phyloP scores from a whole-genome alignment of 2,888 invertebrate genomes.

The Balanococcus diminutus region DNA sequence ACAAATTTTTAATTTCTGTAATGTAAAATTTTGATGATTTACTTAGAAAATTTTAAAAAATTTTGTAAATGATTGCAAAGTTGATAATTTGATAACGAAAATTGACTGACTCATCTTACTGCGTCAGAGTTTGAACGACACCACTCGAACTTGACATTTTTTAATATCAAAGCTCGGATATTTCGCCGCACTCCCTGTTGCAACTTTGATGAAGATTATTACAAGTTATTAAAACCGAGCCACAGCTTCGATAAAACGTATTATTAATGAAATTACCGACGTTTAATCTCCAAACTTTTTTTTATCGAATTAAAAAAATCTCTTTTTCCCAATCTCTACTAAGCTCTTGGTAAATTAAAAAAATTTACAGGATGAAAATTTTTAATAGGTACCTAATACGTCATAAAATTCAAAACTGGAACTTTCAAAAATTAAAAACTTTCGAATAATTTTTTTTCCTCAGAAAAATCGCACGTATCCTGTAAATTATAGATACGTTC shows the following conservation, averaged over 20 bases:
- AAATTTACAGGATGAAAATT: background rate
- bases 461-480: background rate
- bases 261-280: background rate
- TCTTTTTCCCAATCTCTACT: background rate
- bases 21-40: too few species aligned
- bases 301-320: background rate
- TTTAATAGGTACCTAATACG: background rate
- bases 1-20: too few species aligned
- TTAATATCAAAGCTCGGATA: background rate
- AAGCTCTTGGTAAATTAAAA: background rate
- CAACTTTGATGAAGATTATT: slow-evolving; percentile 13
- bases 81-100: too few species aligned
- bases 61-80: too few species aligned
- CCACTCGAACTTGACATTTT: too few species aligned
- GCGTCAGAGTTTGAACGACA: too few species aligned
- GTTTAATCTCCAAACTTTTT: slow-evolving; percentile 13
- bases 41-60: too few species aligned
- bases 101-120: background rate
- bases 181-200: background rate
- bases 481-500: background rate
- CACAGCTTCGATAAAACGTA: background rate
- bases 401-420: background rate
- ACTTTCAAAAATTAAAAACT: background rate
- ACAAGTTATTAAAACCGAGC: slow-evolving; percentile 1
- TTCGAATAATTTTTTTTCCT: background rate